Conservation (phyloP, 37 sponge, comb jelly and placozoan genomes). For the Aplysina aerophoba region DNA sequence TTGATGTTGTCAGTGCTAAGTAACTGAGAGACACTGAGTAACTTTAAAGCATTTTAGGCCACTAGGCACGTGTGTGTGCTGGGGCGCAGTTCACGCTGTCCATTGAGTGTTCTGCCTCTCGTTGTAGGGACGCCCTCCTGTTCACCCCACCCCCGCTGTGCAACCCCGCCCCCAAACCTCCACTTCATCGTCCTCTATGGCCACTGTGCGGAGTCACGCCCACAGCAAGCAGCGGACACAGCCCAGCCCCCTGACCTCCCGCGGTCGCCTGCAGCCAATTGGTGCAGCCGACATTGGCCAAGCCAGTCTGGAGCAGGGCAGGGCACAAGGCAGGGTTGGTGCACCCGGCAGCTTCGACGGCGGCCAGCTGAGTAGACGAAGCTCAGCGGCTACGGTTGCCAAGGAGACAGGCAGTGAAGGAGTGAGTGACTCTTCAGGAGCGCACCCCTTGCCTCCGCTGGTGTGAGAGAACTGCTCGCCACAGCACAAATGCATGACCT, state of each 20-base stretch:
- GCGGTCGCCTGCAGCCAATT: conserved; percentile 14
- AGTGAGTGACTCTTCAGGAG: not conserved
- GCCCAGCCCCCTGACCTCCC: conserved; percentile 7
- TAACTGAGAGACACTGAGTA: too few species aligned
- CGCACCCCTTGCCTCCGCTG: not conserved
- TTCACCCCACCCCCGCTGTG: not conserved
- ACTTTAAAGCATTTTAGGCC: too few species aligned
- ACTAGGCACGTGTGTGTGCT: too few species aligned
- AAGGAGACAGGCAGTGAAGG: too few species aligned
- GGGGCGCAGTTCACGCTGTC: too few species aligned
- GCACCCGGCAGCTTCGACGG: too few species aligned
- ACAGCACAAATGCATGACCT: not conserved
- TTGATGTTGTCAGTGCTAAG: too few species aligned
- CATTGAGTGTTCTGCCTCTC: not conserved
- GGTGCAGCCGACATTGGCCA: not conserved
- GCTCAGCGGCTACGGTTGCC: too few species aligned
- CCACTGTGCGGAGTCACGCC: not conserved
- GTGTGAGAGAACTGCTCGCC: not conserved
- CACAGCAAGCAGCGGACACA: not conserved
- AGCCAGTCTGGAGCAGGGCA: too few species aligned
- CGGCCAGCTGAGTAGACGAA: too few species aligned
- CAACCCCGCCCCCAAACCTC: too few species aligned
- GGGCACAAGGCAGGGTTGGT: too few species aligned
- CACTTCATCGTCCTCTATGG: not conserved
- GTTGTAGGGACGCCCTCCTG: not conserved